Percentiles rank a stretch among this genome's conserved stretches.
Evolutionary conservation across 92 coral and sea anemone species (phyloP).

Genomic region (Epizoanthus rinbou): DNA sequence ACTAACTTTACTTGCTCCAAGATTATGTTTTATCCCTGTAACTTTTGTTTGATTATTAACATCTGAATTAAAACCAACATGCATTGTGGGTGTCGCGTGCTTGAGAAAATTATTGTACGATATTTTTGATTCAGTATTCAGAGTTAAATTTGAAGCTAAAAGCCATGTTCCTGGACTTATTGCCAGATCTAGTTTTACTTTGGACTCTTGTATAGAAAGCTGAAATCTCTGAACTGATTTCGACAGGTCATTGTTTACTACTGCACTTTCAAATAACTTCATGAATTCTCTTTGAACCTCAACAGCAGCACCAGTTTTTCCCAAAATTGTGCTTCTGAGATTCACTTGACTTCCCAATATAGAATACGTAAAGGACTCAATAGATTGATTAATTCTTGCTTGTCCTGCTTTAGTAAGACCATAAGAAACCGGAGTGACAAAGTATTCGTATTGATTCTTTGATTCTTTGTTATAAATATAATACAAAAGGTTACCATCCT

Average conservation of each 20-base stretch:
- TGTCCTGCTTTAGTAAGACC: background rate
- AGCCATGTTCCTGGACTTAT: slow-evolving; percentile 40
- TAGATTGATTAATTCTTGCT: background rate
- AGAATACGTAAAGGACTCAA: slow-evolving; percentile 18
- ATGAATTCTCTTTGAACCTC: slow-evolving; percentile 25
- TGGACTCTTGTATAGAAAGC: background rate
- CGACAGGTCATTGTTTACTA: background rate
- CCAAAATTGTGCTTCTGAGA: background rate
- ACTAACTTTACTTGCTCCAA: slow-evolving; percentile 11
- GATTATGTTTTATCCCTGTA: background rate
- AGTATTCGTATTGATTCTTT: background rate
- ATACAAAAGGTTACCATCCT: background rate
- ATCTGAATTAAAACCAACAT: background rate
- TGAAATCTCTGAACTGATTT: slow-evolving; percentile 6
- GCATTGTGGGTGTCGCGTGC: background rate
- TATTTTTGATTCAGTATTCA: background rate
- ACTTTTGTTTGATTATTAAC: slow-evolving; percentile 1
- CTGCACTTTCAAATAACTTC: background rate
- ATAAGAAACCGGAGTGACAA: slow-evolving; percentile 2
- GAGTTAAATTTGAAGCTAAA: background rate
- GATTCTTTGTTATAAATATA: background rate
- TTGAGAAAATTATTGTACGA: background rate
- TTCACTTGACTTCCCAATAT: background rate
- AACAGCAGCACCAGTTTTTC: background rate
- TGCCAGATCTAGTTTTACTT: slow-evolving; percentile 38